Evolutionary conservation across 2,888 invertebrate genomes (phyloP).

Genomic region (Lepeophtheirus nordmannii): DNA sequence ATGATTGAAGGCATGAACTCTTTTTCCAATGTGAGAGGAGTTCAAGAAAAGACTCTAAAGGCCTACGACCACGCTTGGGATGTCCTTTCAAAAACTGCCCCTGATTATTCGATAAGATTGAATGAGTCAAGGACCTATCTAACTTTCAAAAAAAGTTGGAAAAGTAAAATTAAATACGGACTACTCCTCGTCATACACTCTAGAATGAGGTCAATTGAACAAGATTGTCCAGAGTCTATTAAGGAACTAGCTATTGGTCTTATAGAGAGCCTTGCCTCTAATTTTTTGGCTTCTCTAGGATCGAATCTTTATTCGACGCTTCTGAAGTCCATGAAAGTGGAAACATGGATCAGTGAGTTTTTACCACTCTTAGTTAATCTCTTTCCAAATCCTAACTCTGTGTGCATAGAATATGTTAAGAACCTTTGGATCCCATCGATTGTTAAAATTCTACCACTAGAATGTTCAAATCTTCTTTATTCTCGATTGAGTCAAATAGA

Average conservation of each 20-base stretch:
- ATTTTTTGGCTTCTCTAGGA: constrained; percentile 12
- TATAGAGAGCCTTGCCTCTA: constrained; percentile 7
- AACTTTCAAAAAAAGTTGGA: neutral
- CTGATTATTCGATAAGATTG: neutral
- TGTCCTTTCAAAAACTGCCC: neutral
- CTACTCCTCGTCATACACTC: neutral
- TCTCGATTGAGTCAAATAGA: neutral
- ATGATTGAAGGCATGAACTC: neutral
- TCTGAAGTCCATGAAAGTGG: neutral
- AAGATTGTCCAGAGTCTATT: neutral
- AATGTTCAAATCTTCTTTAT: neutral
- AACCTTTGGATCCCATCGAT: constrained; percentile 12
- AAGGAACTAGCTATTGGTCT: neutral
- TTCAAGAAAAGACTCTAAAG: neutral
- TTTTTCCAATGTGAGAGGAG: neutral
- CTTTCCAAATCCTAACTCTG: neutral
- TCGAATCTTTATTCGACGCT: neutral
- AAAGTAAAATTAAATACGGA: constrained; percentile 4
- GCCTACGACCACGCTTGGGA: neutral
- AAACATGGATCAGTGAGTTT: constrained; percentile 7
- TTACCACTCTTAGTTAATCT: neutral
- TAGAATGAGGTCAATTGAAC: neutral
- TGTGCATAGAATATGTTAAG: constrained; percentile 1
- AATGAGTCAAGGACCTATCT: neutral
- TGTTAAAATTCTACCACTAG: neutral